A percentile compares a stretch with the other conserved stretches of the same genome.
Evolutionary conservation across 2,888 invertebrate genomes (phyloP).

Genomic region (Polyploca ridens): DNA sequence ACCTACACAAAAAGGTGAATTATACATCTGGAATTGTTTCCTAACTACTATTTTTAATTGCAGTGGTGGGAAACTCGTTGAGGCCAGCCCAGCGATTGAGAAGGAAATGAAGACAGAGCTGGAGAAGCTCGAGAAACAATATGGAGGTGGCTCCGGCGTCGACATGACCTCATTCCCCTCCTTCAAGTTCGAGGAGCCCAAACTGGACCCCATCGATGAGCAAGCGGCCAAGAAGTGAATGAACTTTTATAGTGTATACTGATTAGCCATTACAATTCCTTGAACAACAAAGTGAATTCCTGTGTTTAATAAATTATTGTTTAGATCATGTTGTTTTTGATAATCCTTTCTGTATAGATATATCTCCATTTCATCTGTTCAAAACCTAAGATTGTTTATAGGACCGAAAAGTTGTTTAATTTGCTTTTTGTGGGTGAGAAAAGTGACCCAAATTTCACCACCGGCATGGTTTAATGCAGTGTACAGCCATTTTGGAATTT

Average conservation of each 20-base stretch:
- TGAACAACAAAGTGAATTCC: constrained; percentile 27
- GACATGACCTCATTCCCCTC: constrained; percentile 96
- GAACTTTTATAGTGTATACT: constrained; percentile 20
- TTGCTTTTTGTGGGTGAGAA: no score
- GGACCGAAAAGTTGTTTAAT: no score
- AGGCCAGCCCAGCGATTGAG: constrained; percentile 90
- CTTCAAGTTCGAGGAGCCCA: constrained; percentile 91
- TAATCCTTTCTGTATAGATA: background rate
- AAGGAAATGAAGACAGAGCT: constrained; percentile 91
- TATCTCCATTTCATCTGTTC: no score
- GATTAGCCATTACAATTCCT: constrained; percentile 21
- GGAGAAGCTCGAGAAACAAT: constrained; percentile 91
- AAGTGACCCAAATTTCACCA: no score
- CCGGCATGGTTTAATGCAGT: no score
- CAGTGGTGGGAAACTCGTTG: constrained; percentile 94
- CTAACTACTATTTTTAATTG: constrained; percentile 22
- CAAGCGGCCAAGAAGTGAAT: constrained; percentile 66
- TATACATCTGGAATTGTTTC: no score
- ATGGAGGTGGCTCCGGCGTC: constrained; percentile 89
- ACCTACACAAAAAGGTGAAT: no score
- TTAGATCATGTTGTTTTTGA: constrained; percentile 37
- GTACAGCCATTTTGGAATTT: no score
- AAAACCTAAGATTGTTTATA: no score
- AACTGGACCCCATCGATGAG: constrained; percentile 87
- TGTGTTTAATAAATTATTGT: constrained; percentile 48